Base-by-base conservation (phyloP, 2,888 invertebrate species). In the Abscondita cerata region DNA sequence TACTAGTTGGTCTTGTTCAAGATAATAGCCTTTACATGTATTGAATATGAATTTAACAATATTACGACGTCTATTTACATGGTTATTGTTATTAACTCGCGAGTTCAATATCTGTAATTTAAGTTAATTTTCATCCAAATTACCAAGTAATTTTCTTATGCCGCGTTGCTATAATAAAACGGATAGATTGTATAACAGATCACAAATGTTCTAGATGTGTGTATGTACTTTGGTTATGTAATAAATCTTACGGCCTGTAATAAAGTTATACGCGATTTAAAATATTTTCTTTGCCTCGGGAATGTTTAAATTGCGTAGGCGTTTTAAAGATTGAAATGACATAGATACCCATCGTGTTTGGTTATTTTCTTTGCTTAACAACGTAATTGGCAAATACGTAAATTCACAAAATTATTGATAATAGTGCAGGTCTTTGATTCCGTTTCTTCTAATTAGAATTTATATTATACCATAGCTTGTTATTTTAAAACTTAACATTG, bases 1-100 rank as follows among this genome's bases (percentile, higher is more conserved):
- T 62, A 62, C 58, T 62, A 62, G 62, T 62, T 62, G 62, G 40
- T 62, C 62, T 59, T 62, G 62, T 62, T 54, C 54, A 36, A 36
- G 58, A 62, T 62, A 62, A 62, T 59, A 62, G 62, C 41, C 20
- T 50, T 12, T 58, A 50, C 58, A 52, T 50, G 62, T 25, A 50
- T 44, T 62, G 58, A 62, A 62, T 62, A 59, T 46, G 48, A 51
- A 62, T 33, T 31, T 55, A 40, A 18, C 19, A 47, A 57, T 62
- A 56, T 62, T 62, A 57, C 40, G n/a, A n/a, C n/a, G 52, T 57
- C 53, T 62, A 62, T 62, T 62, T 52, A 48, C 57, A 57, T 53
- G 52, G 31, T 56, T 52, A 44, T 52, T 44, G 44, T 51, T 51
- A n/a, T 51, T 34, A 16, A 34, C 25, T 25, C 6, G 25, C 25